Evolutionary conservation across 2,888 invertebrate genomes (phyloP).

Genomic region (Cylindroiulus punctatus): DNA sequence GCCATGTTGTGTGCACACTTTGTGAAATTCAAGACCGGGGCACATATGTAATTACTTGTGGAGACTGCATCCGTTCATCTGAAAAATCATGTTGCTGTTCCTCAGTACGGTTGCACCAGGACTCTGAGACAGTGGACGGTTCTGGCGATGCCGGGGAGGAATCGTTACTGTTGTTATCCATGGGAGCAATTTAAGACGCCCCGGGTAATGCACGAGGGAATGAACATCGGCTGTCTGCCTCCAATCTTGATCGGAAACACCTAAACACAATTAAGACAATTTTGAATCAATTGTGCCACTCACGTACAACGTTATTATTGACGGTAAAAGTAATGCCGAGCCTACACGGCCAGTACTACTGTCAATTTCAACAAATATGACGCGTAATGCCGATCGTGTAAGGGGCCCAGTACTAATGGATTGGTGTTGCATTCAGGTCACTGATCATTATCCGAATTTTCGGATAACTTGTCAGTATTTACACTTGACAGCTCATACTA

Average conservation of each 20-base stretch:
- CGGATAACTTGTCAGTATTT: no score
- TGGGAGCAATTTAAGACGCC: constrained; percentile 10
- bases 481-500: no score
- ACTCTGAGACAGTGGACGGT: constrained; percentile 50
- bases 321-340: no score
- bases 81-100: neutral
- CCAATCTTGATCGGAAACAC: neutral
- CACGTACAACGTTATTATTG: no score
- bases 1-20: neutral
- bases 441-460: no score
- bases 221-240: neutral
- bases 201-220: constrained; percentile 3
- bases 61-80: constrained; percentile 21
- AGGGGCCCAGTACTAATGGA: no score
- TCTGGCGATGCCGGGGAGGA: constrained; percentile 53
- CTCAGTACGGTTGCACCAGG: constrained; percentile 53
- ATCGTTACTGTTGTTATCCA: constrained; percentile 49
- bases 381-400: no score
- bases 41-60: neutral
- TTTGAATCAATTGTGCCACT: no score
- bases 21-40: neutral
- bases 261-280: neutral
- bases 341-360: no score
- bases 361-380: no score
- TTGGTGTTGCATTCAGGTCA: no score